Evolutionary conservation across 2,113 vertebrate species (phyloP).

Genomic region (Pygathrix nemaeus): DNA sequence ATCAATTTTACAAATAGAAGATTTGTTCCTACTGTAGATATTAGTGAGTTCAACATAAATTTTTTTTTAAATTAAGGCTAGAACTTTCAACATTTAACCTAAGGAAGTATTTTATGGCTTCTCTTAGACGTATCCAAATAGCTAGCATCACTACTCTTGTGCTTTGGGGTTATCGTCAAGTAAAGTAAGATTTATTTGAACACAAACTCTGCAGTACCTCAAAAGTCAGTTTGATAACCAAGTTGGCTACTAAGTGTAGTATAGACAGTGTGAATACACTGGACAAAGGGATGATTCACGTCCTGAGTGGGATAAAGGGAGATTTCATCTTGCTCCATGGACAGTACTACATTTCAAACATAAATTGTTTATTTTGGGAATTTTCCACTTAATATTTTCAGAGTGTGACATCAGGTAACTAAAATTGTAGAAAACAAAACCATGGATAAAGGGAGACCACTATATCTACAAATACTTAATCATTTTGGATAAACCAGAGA

Average conservation of each 20-base stretch:
- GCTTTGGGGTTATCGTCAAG: neutral
- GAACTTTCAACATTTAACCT: neutral
- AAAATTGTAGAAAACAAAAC: neutral
- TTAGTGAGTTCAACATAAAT: neutral
- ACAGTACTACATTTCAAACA: neutral
- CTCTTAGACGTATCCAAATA: neutral
- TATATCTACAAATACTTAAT: neutral
- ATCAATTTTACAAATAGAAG: too few species aligned
- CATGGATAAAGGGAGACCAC: neutral
- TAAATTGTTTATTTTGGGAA: neutral
- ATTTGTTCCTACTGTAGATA: too few species aligned
- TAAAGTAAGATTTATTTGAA: neutral
- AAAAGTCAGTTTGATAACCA: neutral
- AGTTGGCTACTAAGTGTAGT: neutral
- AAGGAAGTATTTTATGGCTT: neutral
- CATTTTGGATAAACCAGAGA: neutral
- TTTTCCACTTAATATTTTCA: neutral
- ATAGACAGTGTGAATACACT: neutral
- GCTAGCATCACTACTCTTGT: neutral
- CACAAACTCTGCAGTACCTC: neutral
- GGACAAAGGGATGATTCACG: neutral
- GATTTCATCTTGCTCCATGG: neutral
- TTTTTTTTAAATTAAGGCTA: neutral
- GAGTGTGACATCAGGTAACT: neutral
- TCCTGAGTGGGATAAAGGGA: neutral